Evolutionary conservation across 2,888 invertebrate species (phyloP).

Genomic region (Campopleginae sp.): DNA sequence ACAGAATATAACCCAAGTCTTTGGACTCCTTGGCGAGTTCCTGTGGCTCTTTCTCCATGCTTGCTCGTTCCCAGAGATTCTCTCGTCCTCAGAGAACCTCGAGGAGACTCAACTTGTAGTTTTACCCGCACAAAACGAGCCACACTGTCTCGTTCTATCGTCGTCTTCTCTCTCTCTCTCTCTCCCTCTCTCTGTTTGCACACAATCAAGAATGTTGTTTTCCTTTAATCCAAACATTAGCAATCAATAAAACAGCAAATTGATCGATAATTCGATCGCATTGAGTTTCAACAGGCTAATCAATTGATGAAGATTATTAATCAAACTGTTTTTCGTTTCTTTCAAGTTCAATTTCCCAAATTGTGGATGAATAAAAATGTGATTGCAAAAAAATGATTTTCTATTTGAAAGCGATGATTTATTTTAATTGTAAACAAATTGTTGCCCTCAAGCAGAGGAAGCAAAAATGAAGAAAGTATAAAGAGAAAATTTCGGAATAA

Average conservation of each 20-base stretch:
- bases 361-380: not conserved
- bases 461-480: not conserved
- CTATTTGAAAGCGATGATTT: not conserved
- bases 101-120: constrained; percentile 43
- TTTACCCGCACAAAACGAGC: constrained; percentile 69
- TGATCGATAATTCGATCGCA: not conserved
- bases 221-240: not conserved
- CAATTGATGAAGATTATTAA: not conserved
- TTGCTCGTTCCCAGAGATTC: constrained; percentile 62
- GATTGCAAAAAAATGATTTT: not conserved
- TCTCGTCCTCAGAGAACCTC: constrained; percentile 48
- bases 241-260: not conserved
- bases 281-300: not conserved
- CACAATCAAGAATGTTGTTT: constrained; percentile 16
- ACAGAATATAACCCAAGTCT: constrained; percentile 57
- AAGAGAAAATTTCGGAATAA: not conserved
- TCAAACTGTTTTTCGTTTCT: not conserved
- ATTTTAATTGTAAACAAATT: not conserved
- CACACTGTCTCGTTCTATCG: constrained; percentile 61
- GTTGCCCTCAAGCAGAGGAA: not conserved
- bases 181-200: constrained; percentile 55
- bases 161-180: constrained; percentile 51
- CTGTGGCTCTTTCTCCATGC: constrained; percentile 58
- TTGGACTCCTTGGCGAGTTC: constrained; percentile 60
- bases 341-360: not conserved